These are phyloP conservation scores for Slavum lentiscoides DNA, from an alignment of 2,888 invertebrate genomes.

Conservation along the genomic window DNA sequence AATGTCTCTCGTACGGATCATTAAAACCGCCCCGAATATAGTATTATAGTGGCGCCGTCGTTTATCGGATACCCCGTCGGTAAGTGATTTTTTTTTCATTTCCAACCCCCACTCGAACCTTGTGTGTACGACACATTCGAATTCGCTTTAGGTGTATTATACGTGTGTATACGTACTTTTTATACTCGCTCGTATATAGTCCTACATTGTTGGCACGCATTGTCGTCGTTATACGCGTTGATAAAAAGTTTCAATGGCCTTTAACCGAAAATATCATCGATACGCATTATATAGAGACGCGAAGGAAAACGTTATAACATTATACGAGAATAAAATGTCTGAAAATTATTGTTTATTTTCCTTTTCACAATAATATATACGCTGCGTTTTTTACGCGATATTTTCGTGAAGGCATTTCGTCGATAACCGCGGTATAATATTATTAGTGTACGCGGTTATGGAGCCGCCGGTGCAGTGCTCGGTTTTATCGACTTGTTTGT, in stretches of 20 bases:
- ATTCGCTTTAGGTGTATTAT: constrained; percentile 10
- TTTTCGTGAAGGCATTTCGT: too few relatives aligned
- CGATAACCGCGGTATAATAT: too few relatives aligned
- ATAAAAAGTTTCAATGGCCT: constrained; percentile 38
- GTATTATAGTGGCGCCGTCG: constrained; percentile 30
- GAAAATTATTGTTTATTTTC: too few relatives aligned
- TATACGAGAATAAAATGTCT: too few relatives aligned
- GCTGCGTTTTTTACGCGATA: too few relatives aligned
- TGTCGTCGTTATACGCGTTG: constrained; percentile 16
- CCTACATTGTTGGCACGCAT: constrained; percentile 31
- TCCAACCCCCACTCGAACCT: constrained; percentile 7
- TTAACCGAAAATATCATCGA: constrained; percentile 22
- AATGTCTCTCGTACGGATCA: constrained; percentile 36
- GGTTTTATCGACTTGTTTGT: too few relatives aligned
- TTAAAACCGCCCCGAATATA: constrained; percentile 36
- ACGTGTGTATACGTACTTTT: too few relatives aligned
- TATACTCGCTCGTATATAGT: not conserved
- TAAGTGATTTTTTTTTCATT: constrained; percentile 40
- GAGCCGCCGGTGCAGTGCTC: too few relatives aligned
- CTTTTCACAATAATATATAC: too few relatives aligned
- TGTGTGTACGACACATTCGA: constrained; percentile 4
- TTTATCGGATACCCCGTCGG: constrained; percentile 46
- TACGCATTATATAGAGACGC: not conserved
- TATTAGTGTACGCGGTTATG: too few relatives aligned
- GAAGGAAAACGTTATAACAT: not conserved